Conservation (phyloP, 2,888 invertebrate species). For the Andrena flavipes region DNA sequence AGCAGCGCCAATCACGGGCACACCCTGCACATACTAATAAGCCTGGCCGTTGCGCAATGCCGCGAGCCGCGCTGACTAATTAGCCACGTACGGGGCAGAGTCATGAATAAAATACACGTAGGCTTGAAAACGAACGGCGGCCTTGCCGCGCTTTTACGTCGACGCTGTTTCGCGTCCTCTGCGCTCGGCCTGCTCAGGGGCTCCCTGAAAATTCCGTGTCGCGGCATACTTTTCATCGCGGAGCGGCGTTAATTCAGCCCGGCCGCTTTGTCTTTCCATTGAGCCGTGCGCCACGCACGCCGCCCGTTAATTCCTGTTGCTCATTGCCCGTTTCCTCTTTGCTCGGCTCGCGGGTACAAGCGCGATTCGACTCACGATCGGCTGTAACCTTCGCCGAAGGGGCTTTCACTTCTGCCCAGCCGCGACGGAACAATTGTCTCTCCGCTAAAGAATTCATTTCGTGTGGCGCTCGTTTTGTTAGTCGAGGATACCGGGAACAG, state of each 20-base stretch:
- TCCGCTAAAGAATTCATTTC: background rate
- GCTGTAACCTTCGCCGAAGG: conserved; percentile 7
- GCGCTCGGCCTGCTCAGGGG: background rate
- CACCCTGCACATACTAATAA: background rate
- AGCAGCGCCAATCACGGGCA: background rate
- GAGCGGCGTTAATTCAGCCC: conserved; percentile 11
- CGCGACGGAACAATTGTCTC: conserved; percentile 6
- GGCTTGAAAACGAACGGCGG: conserved; percentile 49
- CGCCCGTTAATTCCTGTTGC: conserved; percentile 32
- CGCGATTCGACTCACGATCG: conserved; percentile 31
- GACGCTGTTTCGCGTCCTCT: conserved; percentile 52
- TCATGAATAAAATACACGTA: conserved; percentile 28
- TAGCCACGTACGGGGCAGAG: conserved; percentile 12
- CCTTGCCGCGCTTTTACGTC: conserved; percentile 51
- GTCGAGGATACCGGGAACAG: background rate
- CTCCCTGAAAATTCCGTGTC: conserved; percentile 44
- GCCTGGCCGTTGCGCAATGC: conserved; percentile 10
- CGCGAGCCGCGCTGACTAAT: conserved; percentile 20
- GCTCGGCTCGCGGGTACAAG: conserved; percentile 9
- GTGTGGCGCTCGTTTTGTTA: background rate
- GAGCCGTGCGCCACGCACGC: background rate
- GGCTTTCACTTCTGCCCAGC: conserved; percentile 18
- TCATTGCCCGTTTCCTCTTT: conserved; percentile 31
- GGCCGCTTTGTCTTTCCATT: conserved; percentile 20
- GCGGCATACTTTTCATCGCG: conserved; percentile 42